phyloP scores from a whole-genome alignment of 2,113 vertebrate genomes.

The Nicator chloris region DNA sequence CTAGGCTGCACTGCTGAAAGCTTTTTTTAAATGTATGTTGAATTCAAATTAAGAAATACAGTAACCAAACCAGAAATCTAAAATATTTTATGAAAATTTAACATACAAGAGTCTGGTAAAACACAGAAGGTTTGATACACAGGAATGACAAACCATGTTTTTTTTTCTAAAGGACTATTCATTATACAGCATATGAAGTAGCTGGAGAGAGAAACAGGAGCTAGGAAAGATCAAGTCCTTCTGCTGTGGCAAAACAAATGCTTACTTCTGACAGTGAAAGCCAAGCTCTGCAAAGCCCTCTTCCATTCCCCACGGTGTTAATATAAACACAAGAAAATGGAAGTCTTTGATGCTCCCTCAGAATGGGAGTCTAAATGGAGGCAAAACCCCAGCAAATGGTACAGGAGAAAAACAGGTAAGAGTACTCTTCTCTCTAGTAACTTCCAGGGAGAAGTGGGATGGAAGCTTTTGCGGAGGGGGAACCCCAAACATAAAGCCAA shows the following conservation, averaged over 20 bases:
- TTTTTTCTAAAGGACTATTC: neutral
- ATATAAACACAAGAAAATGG: neutral
- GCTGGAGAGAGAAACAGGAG: neutral
- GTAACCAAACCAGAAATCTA: neutral
- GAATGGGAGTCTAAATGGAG: neutral
- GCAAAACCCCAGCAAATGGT: neutral
- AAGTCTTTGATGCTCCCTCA: neutral
- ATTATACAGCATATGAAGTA: neutral
- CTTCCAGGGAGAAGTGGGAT: neutral
- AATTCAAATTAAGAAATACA: neutral
- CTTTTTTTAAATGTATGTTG: neutral
- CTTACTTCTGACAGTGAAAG: neutral
- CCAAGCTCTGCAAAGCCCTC: neutral
- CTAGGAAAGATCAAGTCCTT: neutral
- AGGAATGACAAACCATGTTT: neutral
- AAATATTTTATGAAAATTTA: neutral
- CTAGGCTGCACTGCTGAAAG: neutral
- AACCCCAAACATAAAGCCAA: neutral
- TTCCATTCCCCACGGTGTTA: neutral
- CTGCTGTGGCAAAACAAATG: neutral
- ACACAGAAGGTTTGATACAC: neutral
- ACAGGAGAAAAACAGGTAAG: neutral
- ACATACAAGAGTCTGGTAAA: neutral
- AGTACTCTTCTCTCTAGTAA: neutral
- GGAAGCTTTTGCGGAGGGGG: neutral